Base-by-base conservation (phyloP, 1,140 invertebrate species). In the Ctenoplectra terminalis region DNA sequence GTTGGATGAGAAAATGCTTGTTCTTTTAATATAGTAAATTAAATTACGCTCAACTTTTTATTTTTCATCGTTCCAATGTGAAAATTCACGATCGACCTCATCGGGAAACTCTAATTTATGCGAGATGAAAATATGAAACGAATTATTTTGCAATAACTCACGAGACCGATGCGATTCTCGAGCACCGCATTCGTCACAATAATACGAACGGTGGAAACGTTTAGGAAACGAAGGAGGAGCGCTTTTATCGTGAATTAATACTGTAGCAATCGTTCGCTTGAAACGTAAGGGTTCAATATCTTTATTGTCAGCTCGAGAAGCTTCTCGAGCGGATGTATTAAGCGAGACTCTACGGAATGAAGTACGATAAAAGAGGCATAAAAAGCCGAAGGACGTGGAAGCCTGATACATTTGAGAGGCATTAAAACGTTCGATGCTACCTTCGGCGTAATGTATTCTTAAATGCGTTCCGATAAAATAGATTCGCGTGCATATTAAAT, bases 231-330 rank as follows among this genome's bases (percentile, higher is more conserved):
- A n/a, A 60, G 56, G 43, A 46, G 56, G 66, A 26, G 43, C 13
- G 54, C 67, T 72, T 79, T 79, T 72, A 79, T 79, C 76, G 56
- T 61, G 69, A 79, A 79, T 79, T 72, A 79, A 79, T 79, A 72
- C 66, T 54, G 66, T 48, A 58, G 66, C 64, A 43, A 46, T 78
- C 34, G 66, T 29, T 34, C 56, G 43, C 43, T 72, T 34, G 63
- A 56, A 77, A 77, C 74, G 67, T 26, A 79, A 72, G 56, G 58
- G 76, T 72, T 72, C 76, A 71, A 79, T 72, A 79, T 79, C 76
- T 79, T 79, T 79, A 79, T 79, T 79, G 76, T 79, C 76, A 61
- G 69, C 69, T 50, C 54, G 67, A 72, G n/a, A 79, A 79, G 76
- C 67, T 79, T 79, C 76, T 60, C 76, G 67, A 72, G 58, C 54